phyloP scores from a whole-genome alignment of 2,888 invertebrate species.

The Drosophila eohydei region DNA sequence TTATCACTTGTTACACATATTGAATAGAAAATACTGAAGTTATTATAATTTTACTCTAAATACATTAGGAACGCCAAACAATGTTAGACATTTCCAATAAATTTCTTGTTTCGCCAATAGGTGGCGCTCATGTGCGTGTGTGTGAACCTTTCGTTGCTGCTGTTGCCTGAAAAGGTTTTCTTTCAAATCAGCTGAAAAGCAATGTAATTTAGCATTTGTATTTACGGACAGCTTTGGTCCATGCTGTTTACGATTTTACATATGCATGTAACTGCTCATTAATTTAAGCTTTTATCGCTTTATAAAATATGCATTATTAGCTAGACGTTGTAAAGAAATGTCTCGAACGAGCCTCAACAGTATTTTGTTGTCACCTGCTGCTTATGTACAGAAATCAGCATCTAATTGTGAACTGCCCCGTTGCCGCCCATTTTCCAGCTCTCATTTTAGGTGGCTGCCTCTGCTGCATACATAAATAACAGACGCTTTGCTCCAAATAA shows the following conservation, averaged over 20 bases:
- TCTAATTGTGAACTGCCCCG: slow-evolving; percentile 78
- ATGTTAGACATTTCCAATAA: not conserved
- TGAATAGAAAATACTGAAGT: not conserved
- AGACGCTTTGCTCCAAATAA: slow-evolving; percentile 80
- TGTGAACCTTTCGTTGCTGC: slow-evolving; percentile 10
- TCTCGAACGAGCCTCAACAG: not conserved
- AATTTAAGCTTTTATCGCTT: slow-evolving; percentile 46
- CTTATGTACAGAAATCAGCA: slow-evolving; percentile 72
- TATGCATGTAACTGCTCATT: slow-evolving; percentile 36
- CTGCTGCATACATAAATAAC: slow-evolving; percentile 64
- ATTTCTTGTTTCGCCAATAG: slow-evolving; percentile 2
- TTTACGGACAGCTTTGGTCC: slow-evolving; percentile 9
- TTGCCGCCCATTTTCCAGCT: slow-evolving; percentile 56
- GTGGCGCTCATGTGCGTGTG: slow-evolving; percentile 22
- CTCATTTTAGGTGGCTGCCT: slow-evolving; percentile 10
- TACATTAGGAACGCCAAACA: too few relatives aligned
- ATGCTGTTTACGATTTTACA: slow-evolving; percentile 52
- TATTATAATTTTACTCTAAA: not conserved
- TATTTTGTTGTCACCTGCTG: slow-evolving; percentile 77
- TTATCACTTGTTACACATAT: not conserved
- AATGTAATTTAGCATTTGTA: slow-evolving; percentile 27
- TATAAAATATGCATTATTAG: slow-evolving; percentile 70
- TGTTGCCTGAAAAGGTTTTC: slow-evolving; percentile 14
- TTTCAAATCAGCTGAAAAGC: slow-evolving; percentile 24
- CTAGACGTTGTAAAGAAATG: slow-evolving; percentile 56